Evolutionary conservation across 2,888 invertebrate species (phyloP).

Genomic region (Automeris io): DNA sequence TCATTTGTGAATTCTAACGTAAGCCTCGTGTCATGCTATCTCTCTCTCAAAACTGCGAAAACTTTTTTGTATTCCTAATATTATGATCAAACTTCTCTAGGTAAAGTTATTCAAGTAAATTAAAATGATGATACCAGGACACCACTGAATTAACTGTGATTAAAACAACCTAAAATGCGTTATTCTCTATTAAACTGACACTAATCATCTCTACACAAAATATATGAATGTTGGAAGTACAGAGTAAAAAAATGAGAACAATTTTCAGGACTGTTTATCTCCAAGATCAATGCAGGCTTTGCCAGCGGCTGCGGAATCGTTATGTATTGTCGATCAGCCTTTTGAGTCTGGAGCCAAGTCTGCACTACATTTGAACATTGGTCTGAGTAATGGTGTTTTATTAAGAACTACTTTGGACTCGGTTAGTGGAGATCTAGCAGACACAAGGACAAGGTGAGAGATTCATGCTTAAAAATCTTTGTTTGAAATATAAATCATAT

Average conservation of each 20-base stretch:
- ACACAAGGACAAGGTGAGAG: constrained; percentile 90
- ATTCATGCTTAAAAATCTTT: constrained; percentile 1
- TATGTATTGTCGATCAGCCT: constrained; percentile 94
- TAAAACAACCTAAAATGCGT: constrained; percentile 71
- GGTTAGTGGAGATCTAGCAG: constrained; percentile 96
- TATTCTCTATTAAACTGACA: constrained; percentile 62
- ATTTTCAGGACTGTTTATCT: constrained; percentile 89
- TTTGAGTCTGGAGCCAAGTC: constrained; percentile 82
- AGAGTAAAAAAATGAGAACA: constrained; percentile 1
- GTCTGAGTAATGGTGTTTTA: constrained; percentile 96
- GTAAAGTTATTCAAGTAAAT: neutral
- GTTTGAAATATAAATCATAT: neutral
- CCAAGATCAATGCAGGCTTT: constrained; percentile 97
- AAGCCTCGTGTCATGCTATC: too few relatives aligned
- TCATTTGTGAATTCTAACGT: too few relatives aligned
- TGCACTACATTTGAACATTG: constrained; percentile 95
- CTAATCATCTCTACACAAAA: neutral
- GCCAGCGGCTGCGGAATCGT: constrained; percentile 96
- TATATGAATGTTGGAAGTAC: neutral
- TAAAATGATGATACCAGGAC: constrained; percentile 71
- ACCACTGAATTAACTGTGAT: constrained; percentile 69
- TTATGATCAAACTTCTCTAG: neutral
- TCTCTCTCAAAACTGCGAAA: too few relatives aligned
- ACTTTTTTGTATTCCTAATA: neutral
- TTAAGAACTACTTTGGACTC: constrained; percentile 96